Conservation (phyloP, 2,113 vertebrate species). For the Neodontobutis hainanensis region DNA sequence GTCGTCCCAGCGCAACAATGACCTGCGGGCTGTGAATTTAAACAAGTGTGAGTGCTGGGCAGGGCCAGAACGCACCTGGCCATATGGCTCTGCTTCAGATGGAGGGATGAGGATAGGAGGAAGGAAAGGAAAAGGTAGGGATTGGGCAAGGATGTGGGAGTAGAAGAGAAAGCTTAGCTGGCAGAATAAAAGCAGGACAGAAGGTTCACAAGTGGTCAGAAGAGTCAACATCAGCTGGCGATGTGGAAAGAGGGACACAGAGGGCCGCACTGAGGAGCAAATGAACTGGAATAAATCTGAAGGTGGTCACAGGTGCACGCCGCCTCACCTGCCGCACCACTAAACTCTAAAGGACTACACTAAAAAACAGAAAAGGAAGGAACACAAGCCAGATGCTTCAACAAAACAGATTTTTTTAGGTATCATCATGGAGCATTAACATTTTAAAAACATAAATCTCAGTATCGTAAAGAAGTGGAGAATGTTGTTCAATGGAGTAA, state of each 20-base stretch:
- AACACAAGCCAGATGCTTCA: background rate
- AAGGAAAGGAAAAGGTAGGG: slow-evolving; percentile 2
- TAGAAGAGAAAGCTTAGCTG: slow-evolving; percentile 45
- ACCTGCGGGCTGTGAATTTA: slow-evolving; percentile 76
- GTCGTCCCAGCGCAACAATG: slow-evolving; percentile 57
- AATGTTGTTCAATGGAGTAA: no score
- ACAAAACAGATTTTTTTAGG: background rate
- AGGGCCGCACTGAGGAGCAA: slow-evolving; percentile 43
- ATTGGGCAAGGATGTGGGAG: slow-evolving; percentile 35
- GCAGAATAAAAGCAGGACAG: slow-evolving; percentile 32
- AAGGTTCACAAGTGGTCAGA: slow-evolving; percentile 10
- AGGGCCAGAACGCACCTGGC: slow-evolving; percentile 58
- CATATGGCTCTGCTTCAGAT: slow-evolving; percentile 70
- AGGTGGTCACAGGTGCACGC: slow-evolving; percentile 46
- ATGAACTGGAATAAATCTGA: slow-evolving; percentile 65
- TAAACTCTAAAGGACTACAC: slow-evolving; percentile 4
- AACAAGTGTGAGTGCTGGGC: slow-evolving; percentile 70
- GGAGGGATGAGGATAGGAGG: slow-evolving; percentile 29
- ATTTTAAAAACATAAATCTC: background rate
- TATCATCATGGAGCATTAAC: background rate
- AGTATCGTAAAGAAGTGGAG: no score
- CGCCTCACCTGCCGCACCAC: slow-evolving; percentile 42
- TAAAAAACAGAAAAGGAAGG: background rate
- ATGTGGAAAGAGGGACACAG: slow-evolving; percentile 15
- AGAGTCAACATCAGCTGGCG: slow-evolving; percentile 40